Conservation (phyloP, 2,797 vertebrate species). For the Petrocephalus sullivani region DNA sequence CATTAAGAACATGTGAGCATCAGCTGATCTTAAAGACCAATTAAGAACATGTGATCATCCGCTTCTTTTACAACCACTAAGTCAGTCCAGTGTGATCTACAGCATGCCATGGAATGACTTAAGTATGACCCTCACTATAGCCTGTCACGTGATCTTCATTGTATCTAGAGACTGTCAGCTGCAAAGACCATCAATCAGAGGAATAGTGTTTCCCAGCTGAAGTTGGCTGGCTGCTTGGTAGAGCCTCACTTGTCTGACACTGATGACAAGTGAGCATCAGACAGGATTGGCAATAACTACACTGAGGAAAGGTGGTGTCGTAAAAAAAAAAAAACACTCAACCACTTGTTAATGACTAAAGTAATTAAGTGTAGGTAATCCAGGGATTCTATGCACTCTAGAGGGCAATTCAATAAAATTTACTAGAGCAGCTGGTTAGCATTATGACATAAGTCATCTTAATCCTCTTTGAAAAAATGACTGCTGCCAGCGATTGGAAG, state of each 20-base stretch:
- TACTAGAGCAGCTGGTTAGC: constrained; percentile 15
- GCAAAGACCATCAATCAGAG: not conserved
- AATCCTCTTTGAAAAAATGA: constrained; percentile 17
- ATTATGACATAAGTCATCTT: constrained; percentile 15
- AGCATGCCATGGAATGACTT: not conserved
- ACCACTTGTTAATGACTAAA: constrained; percentile 37
- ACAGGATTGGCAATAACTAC: constrained; percentile 36
- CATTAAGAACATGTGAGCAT: not conserved
- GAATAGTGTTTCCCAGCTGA: not conserved
- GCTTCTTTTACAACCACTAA: not conserved
- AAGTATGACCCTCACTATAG: not conserved
- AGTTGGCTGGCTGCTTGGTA: not conserved
- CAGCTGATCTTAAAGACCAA: too few relatives aligned
- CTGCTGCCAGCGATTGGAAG: not conserved
- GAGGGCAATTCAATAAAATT: constrained; percentile 14
- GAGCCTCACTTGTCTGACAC: not conserved
- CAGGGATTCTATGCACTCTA: constrained; percentile 10
- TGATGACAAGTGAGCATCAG: constrained; percentile 13
- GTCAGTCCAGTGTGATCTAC: not conserved
- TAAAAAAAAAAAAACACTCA: constrained; percentile 42
- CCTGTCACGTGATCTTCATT: not conserved
- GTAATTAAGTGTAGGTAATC: constrained; percentile 36
- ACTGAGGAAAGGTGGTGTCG: constrained; percentile 27
- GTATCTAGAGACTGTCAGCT: not conserved
- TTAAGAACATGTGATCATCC: too few relatives aligned